Conservation (phyloP, 1,140 invertebrate genomes). For the Artemia franciscana region DNA sequence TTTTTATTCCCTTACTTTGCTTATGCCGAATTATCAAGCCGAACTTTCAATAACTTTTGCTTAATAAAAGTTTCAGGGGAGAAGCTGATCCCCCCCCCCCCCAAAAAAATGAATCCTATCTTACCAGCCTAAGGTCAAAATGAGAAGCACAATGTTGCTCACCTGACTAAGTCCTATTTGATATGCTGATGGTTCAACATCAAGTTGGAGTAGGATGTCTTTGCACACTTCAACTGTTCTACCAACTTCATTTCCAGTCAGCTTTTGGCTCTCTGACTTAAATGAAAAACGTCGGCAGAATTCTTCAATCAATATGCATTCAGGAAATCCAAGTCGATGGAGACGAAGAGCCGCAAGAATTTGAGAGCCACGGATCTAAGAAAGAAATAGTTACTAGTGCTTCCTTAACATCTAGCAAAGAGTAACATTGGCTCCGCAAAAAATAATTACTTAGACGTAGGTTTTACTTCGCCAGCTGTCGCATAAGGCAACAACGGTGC, state of each 20-base stretch:
- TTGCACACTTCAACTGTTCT: conserved; percentile 43
- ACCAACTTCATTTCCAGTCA: no score
- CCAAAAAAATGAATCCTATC: background rate
- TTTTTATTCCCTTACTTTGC: no score
- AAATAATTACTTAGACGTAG: no score
- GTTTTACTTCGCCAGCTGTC: no score
- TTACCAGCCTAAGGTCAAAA: no score
- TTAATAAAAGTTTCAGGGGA: no score
- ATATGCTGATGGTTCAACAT: conserved; percentile 63
- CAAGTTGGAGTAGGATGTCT: conserved; percentile 56
- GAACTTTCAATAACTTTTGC: no score
- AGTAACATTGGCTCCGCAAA: no score
- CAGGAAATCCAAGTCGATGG: conserved; percentile 79
- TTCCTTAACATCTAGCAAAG: no score
- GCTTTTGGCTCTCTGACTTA: conserved; percentile 32
- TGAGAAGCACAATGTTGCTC: no score
- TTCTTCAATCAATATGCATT: conserved; percentile 61
- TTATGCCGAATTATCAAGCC: no score
- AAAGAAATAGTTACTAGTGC: conserved; percentile 10
- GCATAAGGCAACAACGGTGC: no score
- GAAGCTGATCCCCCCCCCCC: background rate
- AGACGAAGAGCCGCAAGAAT: conserved; percentile 66
- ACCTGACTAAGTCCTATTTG: conserved; percentile 77
- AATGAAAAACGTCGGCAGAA: conserved; percentile 55
- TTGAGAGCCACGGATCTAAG: conserved; percentile 65